Base-by-base conservation (phyloP, 1,140 invertebrate species). In the Tetramorium parvispinum region DNA sequence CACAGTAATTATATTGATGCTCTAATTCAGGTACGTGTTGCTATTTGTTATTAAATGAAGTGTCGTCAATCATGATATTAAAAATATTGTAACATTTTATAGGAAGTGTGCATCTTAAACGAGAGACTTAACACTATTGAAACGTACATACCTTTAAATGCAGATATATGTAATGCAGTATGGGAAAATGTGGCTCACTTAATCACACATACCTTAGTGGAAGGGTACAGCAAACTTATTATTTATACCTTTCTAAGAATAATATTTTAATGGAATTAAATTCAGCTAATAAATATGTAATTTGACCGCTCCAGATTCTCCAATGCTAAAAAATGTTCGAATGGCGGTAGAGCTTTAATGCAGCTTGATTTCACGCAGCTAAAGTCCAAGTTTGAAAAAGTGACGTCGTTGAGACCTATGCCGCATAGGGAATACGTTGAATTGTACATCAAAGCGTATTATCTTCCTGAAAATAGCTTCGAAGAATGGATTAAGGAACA, bases 291-390 rank as follows among this genome's bases (percentile, higher is more conserved):
- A 2, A 37, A 78, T 53, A n/a, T 32, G 2, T 75, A 77, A 43
- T 37, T 59, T 70, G 49, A 11, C 57, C 4, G 0, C 92, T 95
- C 16, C 87, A 98, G 97, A 7, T 99, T 98, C 95, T 97, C 98
- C 8, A 97, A 97, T 92, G 98, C 98, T 1, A 98, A 98, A 89
- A 99, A 99, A 94, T 99, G 99, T 95, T 98, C 98, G 0, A 99
- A 99, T 89, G 99, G 98, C 88, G 99, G 99, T 1, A 95, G 99
- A 85, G 99, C 98, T 0, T 94, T 99, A 3, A 99, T 99, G 99
- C 99, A 99, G 93, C 95, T 99, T 4, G 99, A 99, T 96, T 99
- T 99, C 94, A 98, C 98, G 32, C 99, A 99, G 93, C 97, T 99
- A 83, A 96, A 99, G 73, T 97, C 97, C 11, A 99, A 99, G 92